Base-by-base conservation (phyloP, 2,888 invertebrate species). In the Nesidiocoris tenuis region DNA sequence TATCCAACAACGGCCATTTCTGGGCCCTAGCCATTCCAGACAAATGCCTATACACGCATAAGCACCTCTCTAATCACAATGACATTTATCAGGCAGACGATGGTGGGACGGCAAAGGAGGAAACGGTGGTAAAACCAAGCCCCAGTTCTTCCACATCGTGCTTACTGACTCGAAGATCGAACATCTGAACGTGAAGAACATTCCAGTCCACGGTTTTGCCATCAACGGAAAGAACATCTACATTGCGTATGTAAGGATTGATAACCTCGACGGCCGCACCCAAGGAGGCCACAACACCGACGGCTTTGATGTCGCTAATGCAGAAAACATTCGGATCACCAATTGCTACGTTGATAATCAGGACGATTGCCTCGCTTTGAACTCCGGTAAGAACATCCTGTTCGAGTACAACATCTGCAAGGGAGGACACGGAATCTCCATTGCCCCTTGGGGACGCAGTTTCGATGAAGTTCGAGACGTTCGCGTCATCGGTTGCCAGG, bases 71-170 rank as follows among this genome's bases (percentile, higher is more conserved):
- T n/a, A n/a, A n/a, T n/a, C n/a, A n/a, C n/a, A n/a, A n/a, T n/a
- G n/a, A n/a, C n/a, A n/a, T n/a, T n/a, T n/a, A n/a, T n/a, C n/a
- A n/a, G 54, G 54, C 16, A 7, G 16, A 18, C 24, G 71, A 5
- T 72, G 72, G 72, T 72, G 72, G 72, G 72, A 72, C 63, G 63
- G 61, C 0, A 21, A 12, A 54, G 72, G 72, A 7, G 61, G 61
- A 1, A 61, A 54, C 21, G 61, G 39, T 7, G 72, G 72, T 0
- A 61, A 19, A 17, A 72, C 18, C 19, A 72, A 72, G 22, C 72
- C 72, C 0, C 25, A 21, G 21, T 61, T 72, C 23, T 1, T 72
- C 54, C 1, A 17, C 2, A 16, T 72, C 21, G 7, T n/a, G 1
- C n/a, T 68, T n/a, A 1, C 7, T 3, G 56, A 68, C 22, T 68